Base-by-base conservation (phyloP, 2,888 invertebrate species). In the Drosophila ustulata region DNA sequence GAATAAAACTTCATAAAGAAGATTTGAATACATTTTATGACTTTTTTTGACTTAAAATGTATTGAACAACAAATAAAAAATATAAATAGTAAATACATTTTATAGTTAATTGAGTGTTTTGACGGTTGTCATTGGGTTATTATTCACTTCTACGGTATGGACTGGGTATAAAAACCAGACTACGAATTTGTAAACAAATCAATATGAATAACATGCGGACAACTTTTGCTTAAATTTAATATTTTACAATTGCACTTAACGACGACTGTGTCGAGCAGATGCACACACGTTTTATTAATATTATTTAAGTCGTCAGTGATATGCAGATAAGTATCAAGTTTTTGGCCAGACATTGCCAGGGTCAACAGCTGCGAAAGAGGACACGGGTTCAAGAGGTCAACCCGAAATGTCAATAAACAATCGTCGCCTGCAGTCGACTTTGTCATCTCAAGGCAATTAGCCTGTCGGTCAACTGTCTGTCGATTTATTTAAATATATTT, bases 191-290 rank as follows among this genome's bases (percentile, higher is more conserved):
- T 18, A 34, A 8, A 30, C 37, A 64, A 57, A 58, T 56, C 26
- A 49, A 52, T 28, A 52, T 30, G 34, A 62, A 46, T 47, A 58
- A 55, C 73, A 45, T 79, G 53, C 41, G 58, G 61, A 75, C 64
- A 65, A 51, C 58, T 64, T 46, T 23, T 49, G 39, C 41, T 52
- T 55, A 8, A 52, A 64, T 57, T 81, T 65, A 46, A 57, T 56
- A 45, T 63, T 49, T 34, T 49, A 46, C 57, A 70, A 58, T 41
- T 75, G 34, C 63, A 50, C 28, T 75, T 64, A 45, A 61, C 50
- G 52, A 46, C 65, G 52, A 46, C 65, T 41, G 11, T 25, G 4
- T 0, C 3, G 37, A 37, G 37, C 32, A 8, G 4, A 34, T 34
- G 25, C 13, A 39, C 9, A 26, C 13, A 41, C 37, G 4, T n/a